These are phyloP conservation scores for Nephila pilipes DNA, from an alignment of 1,140 invertebrate species.

Conservation along the genomic window DNA sequence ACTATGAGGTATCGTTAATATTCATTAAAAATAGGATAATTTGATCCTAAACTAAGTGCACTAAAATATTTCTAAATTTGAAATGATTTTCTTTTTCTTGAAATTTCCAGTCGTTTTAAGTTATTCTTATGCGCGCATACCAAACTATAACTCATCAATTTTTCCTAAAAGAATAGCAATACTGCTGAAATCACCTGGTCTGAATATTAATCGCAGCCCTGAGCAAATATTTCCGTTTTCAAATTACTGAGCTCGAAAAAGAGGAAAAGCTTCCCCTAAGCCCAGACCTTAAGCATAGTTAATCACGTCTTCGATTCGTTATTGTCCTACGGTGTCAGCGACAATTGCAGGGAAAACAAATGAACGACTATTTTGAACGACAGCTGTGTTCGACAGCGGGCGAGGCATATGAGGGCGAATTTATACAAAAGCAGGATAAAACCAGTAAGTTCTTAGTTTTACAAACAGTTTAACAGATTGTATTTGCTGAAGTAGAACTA, in stretches of 20 bases:
- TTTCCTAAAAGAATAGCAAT: background rate
- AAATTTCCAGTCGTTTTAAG: no score
- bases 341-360: background rate
- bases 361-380: conserved; percentile 17
- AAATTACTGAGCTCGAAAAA: background rate
- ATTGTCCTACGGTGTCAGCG: conserved; percentile 1
- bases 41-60: no score
- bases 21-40: no score
- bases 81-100: no score
- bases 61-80: no score
- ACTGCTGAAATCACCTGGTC: background rate
- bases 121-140: no score
- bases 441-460: background rate
- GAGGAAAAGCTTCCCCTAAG: background rate
- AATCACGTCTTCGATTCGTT: conserved; percentile 20
- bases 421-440: background rate
- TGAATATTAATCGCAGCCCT: background rate
- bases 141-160: no score
- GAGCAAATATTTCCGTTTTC: background rate
- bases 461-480: conserved; percentile 24
- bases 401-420: background rate
- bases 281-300: background rate
- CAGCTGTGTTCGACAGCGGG: background rate
- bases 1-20: no score
- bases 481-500: background rate